phyloP scores from a whole-genome alignment of 2,113 vertebrate species.

The Eulemur rufifrons region DNA sequence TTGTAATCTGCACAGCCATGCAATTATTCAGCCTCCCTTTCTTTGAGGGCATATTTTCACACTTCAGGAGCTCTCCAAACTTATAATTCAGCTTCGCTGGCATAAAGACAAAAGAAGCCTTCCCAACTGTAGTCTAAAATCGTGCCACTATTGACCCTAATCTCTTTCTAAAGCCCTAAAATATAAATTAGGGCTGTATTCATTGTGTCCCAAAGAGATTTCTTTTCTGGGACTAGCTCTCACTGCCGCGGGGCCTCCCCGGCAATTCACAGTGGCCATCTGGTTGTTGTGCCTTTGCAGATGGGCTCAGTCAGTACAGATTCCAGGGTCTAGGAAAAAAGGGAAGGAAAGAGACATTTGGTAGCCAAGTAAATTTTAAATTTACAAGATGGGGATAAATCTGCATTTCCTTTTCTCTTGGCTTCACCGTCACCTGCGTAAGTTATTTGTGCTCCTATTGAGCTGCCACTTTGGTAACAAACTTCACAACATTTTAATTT shows the following conservation, averaged over 20 bases:
- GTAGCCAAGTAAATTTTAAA: conserved; percentile 56
- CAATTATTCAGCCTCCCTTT: conserved; percentile 77
- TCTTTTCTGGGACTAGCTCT: conserved; percentile 72
- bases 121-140: conserved; percentile 80
- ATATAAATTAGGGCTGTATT: conserved; percentile 82
- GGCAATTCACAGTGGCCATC: conserved; percentile 77
- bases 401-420: conserved; percentile 10
- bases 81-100: conserved; percentile 81
- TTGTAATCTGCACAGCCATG: conserved; percentile 71
- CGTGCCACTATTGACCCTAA: conserved; percentile 77
- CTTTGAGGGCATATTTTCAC: conserved; percentile 79
- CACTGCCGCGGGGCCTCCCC: conserved; percentile 34
- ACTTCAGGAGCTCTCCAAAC: conserved; percentile 78
- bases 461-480: conserved; percentile 10
- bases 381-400: conserved; percentile 14
- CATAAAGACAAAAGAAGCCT: conserved; percentile 78
- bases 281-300: conserved; percentile 73
- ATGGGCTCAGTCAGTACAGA: conserved; percentile 63
- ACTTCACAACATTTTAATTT: background rate
- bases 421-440: conserved; percentile 34
- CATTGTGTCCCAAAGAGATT: conserved; percentile 74
- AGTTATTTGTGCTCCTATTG: background rate
- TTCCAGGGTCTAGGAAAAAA: background rate
- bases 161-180: conserved; percentile 82
- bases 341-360: background rate